phyloP scores from a whole-genome alignment of 2,888 invertebrate species.

The Acanthosepion esculentum region DNA sequence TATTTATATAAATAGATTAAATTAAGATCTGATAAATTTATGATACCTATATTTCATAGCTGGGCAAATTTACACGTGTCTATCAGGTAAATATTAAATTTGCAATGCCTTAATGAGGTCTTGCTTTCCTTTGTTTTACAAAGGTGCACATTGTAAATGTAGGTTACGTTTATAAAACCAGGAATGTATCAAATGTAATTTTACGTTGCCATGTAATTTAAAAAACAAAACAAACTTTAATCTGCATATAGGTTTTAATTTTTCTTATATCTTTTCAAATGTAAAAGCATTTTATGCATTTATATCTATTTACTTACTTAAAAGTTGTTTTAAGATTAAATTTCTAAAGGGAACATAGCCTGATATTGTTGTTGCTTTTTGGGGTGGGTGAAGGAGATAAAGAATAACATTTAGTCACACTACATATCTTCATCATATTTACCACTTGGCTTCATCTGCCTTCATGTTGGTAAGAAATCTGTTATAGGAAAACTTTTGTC shows the following conservation, averaged over 20 bases:
- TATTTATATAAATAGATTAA: background rate
- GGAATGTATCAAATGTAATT: constrained; percentile 23
- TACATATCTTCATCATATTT: background rate
- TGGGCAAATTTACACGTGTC: background rate
- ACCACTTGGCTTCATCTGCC: background rate
- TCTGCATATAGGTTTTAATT: background rate
- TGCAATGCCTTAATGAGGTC: constrained; percentile 21
- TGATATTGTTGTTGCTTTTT: background rate
- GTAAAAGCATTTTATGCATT: constrained; percentile 1
- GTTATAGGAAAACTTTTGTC: background rate
- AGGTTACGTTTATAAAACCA: background rate
- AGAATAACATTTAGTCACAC: background rate
- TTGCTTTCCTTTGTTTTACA: background rate
- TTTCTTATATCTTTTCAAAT: constrained; percentile 21
- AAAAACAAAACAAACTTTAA: background rate
- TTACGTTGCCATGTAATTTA: background rate
- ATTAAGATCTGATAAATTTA: background rate
- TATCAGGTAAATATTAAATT: background rate
- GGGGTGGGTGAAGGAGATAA: background rate
- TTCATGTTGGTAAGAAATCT: background rate
- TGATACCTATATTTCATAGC: background rate
- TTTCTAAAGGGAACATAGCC: background rate
- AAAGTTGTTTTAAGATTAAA: background rate
- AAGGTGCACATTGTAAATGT: background rate
- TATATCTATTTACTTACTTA: background rate